These are phyloP conservation scores for Leucoraja ocellata DNA, from an alignment of 2,797 vertebrate genomes.

Conservation along the genomic window DNA sequence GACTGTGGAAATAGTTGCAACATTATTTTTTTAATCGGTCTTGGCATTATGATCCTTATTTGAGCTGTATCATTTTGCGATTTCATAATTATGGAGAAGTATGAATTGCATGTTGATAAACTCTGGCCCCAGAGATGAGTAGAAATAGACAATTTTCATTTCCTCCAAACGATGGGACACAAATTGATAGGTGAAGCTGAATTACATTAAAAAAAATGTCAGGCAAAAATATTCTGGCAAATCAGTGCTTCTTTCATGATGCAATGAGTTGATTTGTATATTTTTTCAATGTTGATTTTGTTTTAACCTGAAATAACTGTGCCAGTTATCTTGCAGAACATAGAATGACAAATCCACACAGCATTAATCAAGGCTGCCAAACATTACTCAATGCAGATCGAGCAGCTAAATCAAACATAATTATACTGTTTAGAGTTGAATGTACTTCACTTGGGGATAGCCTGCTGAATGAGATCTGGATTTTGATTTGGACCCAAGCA, in stretches of 20 bases:
- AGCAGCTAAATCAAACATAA: neutral
- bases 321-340: neutral
- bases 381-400: neutral
- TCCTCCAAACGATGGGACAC: neutral
- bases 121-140: neutral
- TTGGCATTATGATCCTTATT: neutral
- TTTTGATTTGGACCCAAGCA: neutral
- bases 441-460: neutral
- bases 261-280: neutral
- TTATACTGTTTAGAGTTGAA: neutral
- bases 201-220: neutral
- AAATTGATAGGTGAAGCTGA: neutral
- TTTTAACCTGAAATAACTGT: neutral
- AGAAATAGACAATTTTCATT: neutral
- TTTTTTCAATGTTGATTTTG: neutral
- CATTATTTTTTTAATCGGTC: neutral
- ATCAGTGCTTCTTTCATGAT: neutral
- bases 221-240: neutral
- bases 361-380: neutral
- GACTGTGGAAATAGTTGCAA: neutral
- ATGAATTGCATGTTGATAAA: neutral
- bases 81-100: neutral
- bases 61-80: neutral
- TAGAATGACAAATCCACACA: neutral
- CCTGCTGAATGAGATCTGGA: neutral